A percentile compares a stretch with the other conserved stretches of the same genome.
Conservation (phyloP, 2,797 vertebrate species). For the Mastacembelus armatus region DNA sequence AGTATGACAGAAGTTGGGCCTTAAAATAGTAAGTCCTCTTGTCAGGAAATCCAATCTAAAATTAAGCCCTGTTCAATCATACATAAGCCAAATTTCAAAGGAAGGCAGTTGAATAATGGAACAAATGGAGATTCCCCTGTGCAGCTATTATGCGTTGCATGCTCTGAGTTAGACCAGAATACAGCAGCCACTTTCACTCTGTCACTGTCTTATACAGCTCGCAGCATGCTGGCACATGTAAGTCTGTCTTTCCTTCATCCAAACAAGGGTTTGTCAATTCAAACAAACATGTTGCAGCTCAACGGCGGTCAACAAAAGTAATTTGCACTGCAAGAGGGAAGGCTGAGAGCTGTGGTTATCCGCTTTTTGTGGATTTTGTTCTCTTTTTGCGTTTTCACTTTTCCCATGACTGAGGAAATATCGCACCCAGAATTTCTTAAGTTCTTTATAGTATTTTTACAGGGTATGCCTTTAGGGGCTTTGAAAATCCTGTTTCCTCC, state of each 20-base stretch:
- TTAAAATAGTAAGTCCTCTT: slow-evolving; percentile 57
- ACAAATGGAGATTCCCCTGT: slow-evolving; percentile 27
- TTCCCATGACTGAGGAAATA: not conserved
- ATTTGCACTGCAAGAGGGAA: slow-evolving; percentile 3
- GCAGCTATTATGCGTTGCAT: slow-evolving; percentile 35
- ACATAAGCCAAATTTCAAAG: slow-evolving; percentile 49
- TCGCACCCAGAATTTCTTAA: not conserved
- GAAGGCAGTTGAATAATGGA: slow-evolving; percentile 50
- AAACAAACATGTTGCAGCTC: slow-evolving; percentile 31
- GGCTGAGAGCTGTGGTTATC: not conserved
- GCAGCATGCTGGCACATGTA: slow-evolving; percentile 8
- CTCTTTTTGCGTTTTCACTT: slow-evolving; percentile 6
- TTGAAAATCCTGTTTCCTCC: not conserved
- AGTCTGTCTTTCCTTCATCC: slow-evolving; percentile 2
- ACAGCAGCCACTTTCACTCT: not conserved
- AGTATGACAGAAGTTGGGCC: slow-evolving; percentile 24
- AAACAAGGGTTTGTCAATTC: not conserved
- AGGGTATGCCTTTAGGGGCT: not conserved
- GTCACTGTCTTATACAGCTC: not conserved
- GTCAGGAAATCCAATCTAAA: slow-evolving; percentile 66
- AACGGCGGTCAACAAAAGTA: slow-evolving; percentile 8
- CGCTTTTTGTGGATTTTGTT: not conserved
- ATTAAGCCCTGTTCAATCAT: slow-evolving; percentile 56
- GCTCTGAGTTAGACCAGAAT: slow-evolving; percentile 10
- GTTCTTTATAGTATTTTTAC: slow-evolving; percentile 1